These are phyloP conservation scores for Cotesia vestalis DNA, from an alignment of 1,140 invertebrate species.

Conservation along the genomic window DNA sequence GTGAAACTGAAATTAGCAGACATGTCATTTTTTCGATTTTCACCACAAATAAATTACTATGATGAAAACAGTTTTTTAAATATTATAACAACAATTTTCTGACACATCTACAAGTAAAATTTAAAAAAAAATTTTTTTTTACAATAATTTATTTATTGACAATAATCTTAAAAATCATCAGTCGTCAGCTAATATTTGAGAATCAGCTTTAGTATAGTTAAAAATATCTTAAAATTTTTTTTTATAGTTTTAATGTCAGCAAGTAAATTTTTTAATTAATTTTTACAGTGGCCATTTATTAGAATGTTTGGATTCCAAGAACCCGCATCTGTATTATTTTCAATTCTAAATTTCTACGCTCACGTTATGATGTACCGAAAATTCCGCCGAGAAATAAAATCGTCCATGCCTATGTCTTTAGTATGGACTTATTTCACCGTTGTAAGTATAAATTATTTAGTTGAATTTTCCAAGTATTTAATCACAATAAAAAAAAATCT, in stretches of 20 bases:
- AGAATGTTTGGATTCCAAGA: slow-evolving; percentile 92
- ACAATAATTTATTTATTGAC: too few relatives aligned
- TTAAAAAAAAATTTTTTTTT: too few relatives aligned
- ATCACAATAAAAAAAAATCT: slow-evolving; percentile 37
- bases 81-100: too few relatives aligned
- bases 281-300: slow-evolving; percentile 90
- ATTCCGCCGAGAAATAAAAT: slow-evolving; percentile 73
- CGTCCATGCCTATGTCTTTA: slow-evolving; percentile 76
- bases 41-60: too few relatives aligned
- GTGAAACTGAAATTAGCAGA: too few relatives aligned
- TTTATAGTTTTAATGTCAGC: neutral
- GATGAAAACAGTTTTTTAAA: too few relatives aligned
- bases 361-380: slow-evolving; percentile 76
- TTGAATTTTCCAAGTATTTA: slow-evolving; percentile 10
- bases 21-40: too few relatives aligned
- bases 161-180: too few relatives aligned
- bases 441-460: slow-evolving; percentile 68
- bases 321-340: slow-evolving; percentile 91
- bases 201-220: too few relatives aligned
- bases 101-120: too few relatives aligned
- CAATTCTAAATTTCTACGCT: slow-evolving; percentile 84
- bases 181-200: too few relatives aligned
- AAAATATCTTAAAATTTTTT: too few relatives aligned
- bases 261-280: slow-evolving; percentile 14
- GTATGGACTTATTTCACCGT: slow-evolving; percentile 81